These are phyloP conservation scores for Puma concolor DNA, from an alignment of 2,113 vertebrate genomes.

Conservation along the genomic window DNA sequence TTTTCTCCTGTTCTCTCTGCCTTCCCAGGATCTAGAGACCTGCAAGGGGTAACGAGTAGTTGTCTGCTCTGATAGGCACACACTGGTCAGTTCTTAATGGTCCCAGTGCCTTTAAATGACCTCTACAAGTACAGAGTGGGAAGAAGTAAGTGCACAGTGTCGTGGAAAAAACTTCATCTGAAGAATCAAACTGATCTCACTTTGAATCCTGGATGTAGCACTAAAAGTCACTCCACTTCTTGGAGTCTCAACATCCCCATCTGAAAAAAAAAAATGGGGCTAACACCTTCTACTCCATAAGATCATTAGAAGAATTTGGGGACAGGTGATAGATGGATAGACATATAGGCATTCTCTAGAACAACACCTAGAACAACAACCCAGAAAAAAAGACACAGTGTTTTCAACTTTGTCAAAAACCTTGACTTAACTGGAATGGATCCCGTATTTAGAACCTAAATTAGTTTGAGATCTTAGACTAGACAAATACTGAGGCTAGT, in stretches of 20 bases:
- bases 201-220: not conserved
- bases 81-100: not conserved
- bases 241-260: not conserved
- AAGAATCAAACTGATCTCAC: not conserved
- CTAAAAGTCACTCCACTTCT: not conserved
- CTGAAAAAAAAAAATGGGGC: not conserved
- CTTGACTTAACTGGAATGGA: constrained; percentile 46
- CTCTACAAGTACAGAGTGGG: not conserved
- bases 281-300: not conserved
- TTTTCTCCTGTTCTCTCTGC: not conserved
- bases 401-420: constrained; percentile 41
- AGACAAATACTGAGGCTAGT: constrained; percentile 49
- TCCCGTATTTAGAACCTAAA: constrained; percentile 3
- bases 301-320: constrained; percentile 7
- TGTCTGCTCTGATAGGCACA: not conserved
- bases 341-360: constrained; percentile 4
- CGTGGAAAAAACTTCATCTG: not conserved
- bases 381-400: not conserved
- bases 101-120: not conserved
- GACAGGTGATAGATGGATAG: not conserved
- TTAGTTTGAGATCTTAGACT: constrained; percentile 36
- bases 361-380: not conserved
- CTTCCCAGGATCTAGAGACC: not conserved
- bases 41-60: not conserved
- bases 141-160: not conserved